These are phyloP conservation scores for Lycia hirtaria DNA, from an alignment of 2,888 invertebrate genomes.

Conservation along the genomic window DNA sequence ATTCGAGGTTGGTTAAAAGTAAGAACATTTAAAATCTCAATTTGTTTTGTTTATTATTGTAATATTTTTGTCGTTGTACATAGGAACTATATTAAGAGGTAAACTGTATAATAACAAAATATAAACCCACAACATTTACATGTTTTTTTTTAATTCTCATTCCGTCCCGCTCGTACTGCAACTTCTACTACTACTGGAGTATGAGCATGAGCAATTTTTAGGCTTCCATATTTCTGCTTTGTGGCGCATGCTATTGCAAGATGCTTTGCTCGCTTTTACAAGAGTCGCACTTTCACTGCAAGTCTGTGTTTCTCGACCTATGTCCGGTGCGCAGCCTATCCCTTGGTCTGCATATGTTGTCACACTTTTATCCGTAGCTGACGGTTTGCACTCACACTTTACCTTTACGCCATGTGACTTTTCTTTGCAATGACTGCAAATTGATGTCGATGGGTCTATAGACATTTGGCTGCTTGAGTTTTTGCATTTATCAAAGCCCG, in stretches of 20 bases:
- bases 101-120: conserved; percentile 81
- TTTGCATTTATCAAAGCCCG: background rate
- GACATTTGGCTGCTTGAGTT: conserved; percentile 24
- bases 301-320: conserved; percentile 46
- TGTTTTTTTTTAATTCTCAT: conserved; percentile 53
- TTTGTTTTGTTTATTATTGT: conserved; percentile 79
- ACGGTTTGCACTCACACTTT: conserved; percentile 40
- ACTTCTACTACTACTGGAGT: no score
- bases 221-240: background rate
- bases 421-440: conserved; percentile 3
- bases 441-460: conserved; percentile 23
- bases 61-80: conserved; percentile 74
- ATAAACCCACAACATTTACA: conserved; percentile 66
- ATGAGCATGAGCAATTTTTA: background rate
- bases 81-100: conserved; percentile 69
- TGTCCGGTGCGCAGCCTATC: conserved; percentile 37
- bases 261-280: background rate
- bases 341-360: conserved; percentile 55
- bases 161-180: conserved; percentile 26
- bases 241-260: conserved; percentile 3
- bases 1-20: conserved; percentile 56
- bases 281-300: background rate
- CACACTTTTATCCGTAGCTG: conserved; percentile 50
- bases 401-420: background rate
- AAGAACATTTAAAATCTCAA: conserved; percentile 72